Evolutionary conservation across 2,797 vertebrate genomes (phyloP).

Genomic region (Eulemur rubriventer): DNA sequence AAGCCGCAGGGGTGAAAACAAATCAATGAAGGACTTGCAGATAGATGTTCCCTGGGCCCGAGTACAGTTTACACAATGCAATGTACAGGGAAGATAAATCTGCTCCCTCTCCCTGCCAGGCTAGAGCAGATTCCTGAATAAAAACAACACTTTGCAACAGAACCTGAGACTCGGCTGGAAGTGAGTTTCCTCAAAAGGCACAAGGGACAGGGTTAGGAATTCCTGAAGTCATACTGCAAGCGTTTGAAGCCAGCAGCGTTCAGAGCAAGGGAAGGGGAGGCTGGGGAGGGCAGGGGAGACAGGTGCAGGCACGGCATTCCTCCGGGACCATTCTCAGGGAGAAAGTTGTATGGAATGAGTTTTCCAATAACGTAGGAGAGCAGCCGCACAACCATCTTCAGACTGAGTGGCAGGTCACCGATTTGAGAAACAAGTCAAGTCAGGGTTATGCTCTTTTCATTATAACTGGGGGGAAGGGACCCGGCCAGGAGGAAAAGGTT

Average conservation of each 20-base stretch:
- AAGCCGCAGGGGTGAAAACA: conserved; percentile 57
- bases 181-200: conserved; percentile 82
- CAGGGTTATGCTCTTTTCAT: conserved; percentile 50
- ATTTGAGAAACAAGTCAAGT: conserved; percentile 15
- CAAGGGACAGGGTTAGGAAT: conserved; percentile 63
- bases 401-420: conserved; percentile 46
- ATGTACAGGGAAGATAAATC: conserved; percentile 68
- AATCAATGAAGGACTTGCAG: conserved; percentile 76
- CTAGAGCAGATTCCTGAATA: conserved; percentile 56
- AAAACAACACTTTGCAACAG: conserved; percentile 62
- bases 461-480: neutral
- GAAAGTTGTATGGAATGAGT: conserved; percentile 78
- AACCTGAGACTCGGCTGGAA: conserved; percentile 56
- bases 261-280: neutral
- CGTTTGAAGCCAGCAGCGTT: conserved; percentile 40
- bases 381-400: conserved; percentile 52
- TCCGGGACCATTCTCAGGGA: neutral
- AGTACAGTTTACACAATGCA: conserved; percentile 65
- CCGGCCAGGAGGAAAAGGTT: neutral
- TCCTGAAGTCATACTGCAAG: conserved; percentile 49
- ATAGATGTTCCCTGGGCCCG: conserved; percentile 60
- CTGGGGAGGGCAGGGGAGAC: neutral
- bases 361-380: conserved; percentile 57
- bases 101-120: conserved; percentile 43
- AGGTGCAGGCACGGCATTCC: neutral